A percentile compares a stretch with the other conserved stretches of the same genome.
These are phyloP conservation scores for Promerops cafer DNA, from an alignment of 2,113 vertebrate species.

Conservation along the genomic window DNA sequence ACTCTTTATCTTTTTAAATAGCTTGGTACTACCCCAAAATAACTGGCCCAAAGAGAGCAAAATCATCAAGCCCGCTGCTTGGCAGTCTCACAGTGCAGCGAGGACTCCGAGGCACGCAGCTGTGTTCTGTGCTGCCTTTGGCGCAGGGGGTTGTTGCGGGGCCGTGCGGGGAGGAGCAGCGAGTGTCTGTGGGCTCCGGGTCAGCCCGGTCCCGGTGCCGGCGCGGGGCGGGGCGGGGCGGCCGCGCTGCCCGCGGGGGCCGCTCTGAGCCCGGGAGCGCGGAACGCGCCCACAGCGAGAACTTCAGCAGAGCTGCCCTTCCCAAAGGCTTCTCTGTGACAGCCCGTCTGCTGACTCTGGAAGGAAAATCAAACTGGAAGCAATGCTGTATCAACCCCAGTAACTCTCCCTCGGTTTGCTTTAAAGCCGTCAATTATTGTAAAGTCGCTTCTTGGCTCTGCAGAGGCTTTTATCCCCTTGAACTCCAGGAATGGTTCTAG, in stretches of 20 bases:
- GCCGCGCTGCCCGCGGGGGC: background rate
- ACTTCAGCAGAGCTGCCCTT: background rate
- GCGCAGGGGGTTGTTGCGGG: background rate
- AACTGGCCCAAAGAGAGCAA: background rate
- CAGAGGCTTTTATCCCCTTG: background rate
- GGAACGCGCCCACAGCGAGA: too few species aligned
- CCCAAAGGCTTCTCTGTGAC: background rate
- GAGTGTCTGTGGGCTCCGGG: background rate
- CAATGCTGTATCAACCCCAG: background rate
- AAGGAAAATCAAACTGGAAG: background rate
- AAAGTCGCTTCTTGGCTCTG: background rate
- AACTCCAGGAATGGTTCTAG: background rate
- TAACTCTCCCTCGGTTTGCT: background rate
- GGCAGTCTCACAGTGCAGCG: background rate
- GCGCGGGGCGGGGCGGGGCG: background rate
- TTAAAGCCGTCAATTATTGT: background rate
- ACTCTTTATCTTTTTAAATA: background rate
- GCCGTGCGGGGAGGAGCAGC: background rate
- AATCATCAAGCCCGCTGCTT: background rate
- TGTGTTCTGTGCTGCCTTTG: background rate
- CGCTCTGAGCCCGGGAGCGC: background rate
- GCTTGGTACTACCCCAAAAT: background rate
- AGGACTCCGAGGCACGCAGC: background rate
- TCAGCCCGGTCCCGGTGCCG: fast-evolving
- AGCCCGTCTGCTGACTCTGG: background rate